These are phyloP conservation scores for Cancer borealis DNA, from an alignment of 2,888 invertebrate genomes.

Conservation along the genomic window DNA sequence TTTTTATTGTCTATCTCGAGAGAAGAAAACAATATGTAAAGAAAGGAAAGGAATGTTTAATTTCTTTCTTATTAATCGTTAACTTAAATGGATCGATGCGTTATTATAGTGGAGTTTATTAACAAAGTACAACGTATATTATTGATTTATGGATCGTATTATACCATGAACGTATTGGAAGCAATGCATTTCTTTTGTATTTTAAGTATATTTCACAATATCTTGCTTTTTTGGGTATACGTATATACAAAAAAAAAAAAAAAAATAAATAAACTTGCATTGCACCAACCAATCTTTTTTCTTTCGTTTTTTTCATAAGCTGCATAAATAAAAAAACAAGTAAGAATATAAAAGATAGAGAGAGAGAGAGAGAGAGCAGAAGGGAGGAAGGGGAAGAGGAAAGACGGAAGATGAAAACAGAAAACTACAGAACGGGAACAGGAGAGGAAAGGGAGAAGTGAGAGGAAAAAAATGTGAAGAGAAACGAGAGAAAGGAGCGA, in stretches of 20 bases:
- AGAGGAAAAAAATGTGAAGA: background rate
- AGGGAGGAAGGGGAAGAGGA: background rate
- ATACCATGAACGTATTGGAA: background rate
- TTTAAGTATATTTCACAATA: background rate
- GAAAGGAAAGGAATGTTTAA: no score
- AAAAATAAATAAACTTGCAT: background rate
- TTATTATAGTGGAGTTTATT: background rate
- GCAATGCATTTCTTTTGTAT: background rate
- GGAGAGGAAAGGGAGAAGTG: background rate
- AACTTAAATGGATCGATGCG: background rate
- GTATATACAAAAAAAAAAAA: no score
- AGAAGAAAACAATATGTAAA: no score
- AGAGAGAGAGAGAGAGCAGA: background rate
- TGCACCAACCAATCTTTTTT: background rate
- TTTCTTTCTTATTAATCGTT: no score
- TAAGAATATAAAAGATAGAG: background rate
- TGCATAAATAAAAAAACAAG: background rate
- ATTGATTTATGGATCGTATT: no score
- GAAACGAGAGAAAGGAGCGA: background rate
- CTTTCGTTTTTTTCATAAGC: background rate
- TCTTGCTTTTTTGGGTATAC: background rate
- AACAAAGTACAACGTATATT: background rate
- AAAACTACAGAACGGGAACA: background rate
- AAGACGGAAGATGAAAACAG: background rate
- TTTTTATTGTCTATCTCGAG: no score